Conservation (phyloP, 92 coral and sea anemone species). For the Desmophyllum pertusum region DNA sequence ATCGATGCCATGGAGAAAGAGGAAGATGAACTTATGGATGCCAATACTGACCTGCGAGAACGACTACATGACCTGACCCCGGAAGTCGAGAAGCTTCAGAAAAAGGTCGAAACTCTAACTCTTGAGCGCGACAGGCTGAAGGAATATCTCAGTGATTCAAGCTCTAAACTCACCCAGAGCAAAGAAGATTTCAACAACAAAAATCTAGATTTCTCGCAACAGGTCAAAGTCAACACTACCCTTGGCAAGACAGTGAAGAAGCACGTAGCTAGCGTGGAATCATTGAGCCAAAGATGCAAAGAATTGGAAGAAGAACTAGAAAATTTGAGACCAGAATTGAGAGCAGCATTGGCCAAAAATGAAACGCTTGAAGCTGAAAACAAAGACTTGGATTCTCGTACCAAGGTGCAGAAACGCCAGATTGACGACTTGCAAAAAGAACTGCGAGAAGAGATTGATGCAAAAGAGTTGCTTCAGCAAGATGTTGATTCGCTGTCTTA, state of each 20-base stretch:
- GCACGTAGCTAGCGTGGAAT: conserved; percentile 65
- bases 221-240: conserved; percentile 73
- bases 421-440: conserved; percentile 63
- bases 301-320: conserved; percentile 67
- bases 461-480: conserved; percentile 66
- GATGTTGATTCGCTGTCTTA: conserved; percentile 67
- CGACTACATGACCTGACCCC: conserved; percentile 52
- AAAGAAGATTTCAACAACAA: conserved; percentile 66
- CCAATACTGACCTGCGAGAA: conserved; percentile 61
- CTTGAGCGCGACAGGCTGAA: conserved; percentile 77
- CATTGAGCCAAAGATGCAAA: conserved; percentile 57
- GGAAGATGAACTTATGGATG: conserved; percentile 66
- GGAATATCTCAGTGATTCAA: conserved; percentile 58
- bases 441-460: conserved; percentile 63
- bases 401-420: conserved; percentile 49
- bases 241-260: conserved; percentile 72
- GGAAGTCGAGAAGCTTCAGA: conserved; percentile 67
- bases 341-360: conserved; percentile 61
- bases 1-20: conserved; percentile 58
- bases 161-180: conserved; percentile 53
- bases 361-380: conserved; percentile 65
- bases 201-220: conserved; percentile 66
- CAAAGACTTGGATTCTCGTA: conserved; percentile 57
- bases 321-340: conserved; percentile 66
- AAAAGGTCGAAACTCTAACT: conserved; percentile 62